Base-by-base conservation (phyloP, 92 coral and sea anemone species). In the Scolanthus callimorphus region DNA sequence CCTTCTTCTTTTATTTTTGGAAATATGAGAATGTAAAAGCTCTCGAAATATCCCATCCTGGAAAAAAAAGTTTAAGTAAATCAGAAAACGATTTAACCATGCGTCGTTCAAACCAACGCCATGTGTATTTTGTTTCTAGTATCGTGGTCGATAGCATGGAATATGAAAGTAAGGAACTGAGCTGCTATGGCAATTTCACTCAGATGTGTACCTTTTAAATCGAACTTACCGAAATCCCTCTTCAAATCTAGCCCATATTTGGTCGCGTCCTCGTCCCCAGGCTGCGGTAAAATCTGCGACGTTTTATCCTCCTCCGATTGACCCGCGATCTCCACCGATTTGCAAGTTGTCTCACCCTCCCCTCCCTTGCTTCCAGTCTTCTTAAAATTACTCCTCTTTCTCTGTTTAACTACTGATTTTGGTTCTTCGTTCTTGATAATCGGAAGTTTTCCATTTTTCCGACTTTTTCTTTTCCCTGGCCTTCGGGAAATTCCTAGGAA, bases 1-100 rank as follows among this genome's bases (percentile, higher is more conserved):
- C 53, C 73, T 63, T 78, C 82, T 43, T 84, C 61, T 3, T 70
- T 39, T 29, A 81, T 54, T n/a, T 74, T 50, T 0, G 87, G 55
- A 81, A 81, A 48, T 81, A 81, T 1, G 87, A 81, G 39, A 44
- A 81, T 11, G 73, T 81, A 34, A 51, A 81, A 0, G 87, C 70
- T 39, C 73, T 60, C 8, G 87, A 57, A 31, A 75, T 26, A 31
- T 74, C 87, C 77, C 64, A 21, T 30, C 73, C 87, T 80, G 58
- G 31, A 43, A 47, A 44, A 50, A 43, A 27, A 25, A n/a, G n/a
- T n/a, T n/a, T n/a, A n/a, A n/a, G n/a, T n/a, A n/a, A n/a, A n/a
- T n/a, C n/a, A n/a, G n/a, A n/a, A n/a, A n/a, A n/a, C n/a, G n/a
- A n/a, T n/a, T n/a, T n/a, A n/a, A n/a, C n/a, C n/a, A n/a, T n/a